Evolutionary conservation across 2,113 vertebrate species (phyloP).

Genomic region (Crotalus tigris): DNA sequence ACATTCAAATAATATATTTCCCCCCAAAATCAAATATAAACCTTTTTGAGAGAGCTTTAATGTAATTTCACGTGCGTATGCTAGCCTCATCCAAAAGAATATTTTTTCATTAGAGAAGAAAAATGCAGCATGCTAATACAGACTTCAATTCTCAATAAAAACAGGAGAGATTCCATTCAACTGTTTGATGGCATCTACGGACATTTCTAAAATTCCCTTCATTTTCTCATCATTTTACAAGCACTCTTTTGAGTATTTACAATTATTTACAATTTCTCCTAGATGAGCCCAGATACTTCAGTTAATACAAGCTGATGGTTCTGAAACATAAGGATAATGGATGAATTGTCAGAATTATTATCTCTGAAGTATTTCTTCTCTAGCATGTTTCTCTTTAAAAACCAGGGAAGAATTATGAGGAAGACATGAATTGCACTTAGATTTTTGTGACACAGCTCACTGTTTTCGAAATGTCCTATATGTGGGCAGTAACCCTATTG

Average conservation of each 20-base stretch:
- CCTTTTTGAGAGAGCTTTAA: slow-evolving; percentile 34
- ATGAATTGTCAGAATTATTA: neutral
- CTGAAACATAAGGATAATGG: neutral
- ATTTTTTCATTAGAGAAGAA: slow-evolving; percentile 47
- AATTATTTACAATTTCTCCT: neutral
- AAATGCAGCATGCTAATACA: slow-evolving; percentile 25
- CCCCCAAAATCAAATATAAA: slow-evolving; percentile 34
- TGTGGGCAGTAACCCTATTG: neutral
- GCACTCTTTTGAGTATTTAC: neutral
- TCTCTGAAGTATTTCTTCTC: slow-evolving; percentile 9
- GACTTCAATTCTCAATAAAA: slow-evolving; percentile 22
- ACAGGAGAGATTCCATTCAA: neutral
- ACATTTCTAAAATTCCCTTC: neutral
- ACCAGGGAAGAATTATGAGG: neutral
- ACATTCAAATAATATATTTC: slow-evolving; percentile 49
- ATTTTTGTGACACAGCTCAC: neutral
- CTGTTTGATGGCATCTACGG: slow-evolving; percentile 5
- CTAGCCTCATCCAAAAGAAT: slow-evolving; percentile 32
- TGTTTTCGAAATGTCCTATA: neutral
- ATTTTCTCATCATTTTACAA: neutral
- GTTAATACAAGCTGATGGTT: neutral
- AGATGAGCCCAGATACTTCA: slow-evolving; percentile 20
- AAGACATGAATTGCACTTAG: neutral
- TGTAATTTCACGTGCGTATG: slow-evolving; percentile 49
- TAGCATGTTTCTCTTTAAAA: neutral